These are phyloP conservation scores for Neodiprion fabricii DNA, from an alignment of 1,140 invertebrate species.

Conservation along the genomic window DNA sequence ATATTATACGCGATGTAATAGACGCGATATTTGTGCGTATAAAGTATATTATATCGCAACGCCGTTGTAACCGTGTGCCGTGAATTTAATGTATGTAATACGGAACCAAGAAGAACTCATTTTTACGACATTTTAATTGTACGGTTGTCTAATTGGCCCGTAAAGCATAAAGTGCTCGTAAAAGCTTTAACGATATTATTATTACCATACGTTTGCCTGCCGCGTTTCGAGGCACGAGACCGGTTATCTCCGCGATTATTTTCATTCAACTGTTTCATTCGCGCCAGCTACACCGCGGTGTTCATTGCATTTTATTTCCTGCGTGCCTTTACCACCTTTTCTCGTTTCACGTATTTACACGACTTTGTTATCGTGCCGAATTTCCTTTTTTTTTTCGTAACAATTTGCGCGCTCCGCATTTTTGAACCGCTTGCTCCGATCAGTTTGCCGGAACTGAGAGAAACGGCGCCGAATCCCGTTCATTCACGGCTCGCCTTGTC, in stretches of 20 bases:
- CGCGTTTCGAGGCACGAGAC: conserved; percentile 21
- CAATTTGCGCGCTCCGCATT: not conserved
- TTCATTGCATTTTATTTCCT: not conserved
- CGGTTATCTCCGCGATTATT: conserved; percentile 36
- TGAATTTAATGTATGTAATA: too few relatives aligned
- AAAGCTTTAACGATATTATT: conserved; percentile 49
- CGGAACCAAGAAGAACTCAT: conserved; percentile 23
- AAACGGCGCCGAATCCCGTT: not conserved
- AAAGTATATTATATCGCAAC: conserved; percentile 2
- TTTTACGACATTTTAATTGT: conserved; percentile 60
- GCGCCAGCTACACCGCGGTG: not conserved
- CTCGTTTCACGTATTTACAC: conserved; percentile 1
- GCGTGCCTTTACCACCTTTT: not conserved
- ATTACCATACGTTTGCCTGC: conserved; percentile 18
- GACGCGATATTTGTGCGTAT: conserved; percentile 25
- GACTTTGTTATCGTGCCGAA: not conserved
- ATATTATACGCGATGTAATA: conserved; percentile 22
- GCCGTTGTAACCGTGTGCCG: not conserved
- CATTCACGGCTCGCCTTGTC: not conserved
- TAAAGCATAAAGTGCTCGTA: conserved; percentile 52
- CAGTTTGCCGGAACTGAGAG: not conserved
- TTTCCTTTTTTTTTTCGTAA: conserved; percentile 9
- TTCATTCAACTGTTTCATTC: conserved; percentile 7
- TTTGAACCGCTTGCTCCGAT: conserved; percentile 4
- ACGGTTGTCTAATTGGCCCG: conserved; percentile 52